A percentile compares a stretch with the other conserved stretches of the same genome.
Conservation (phyloP, 2,888 invertebrate species). For the Opisthograptis luteolata region DNA sequence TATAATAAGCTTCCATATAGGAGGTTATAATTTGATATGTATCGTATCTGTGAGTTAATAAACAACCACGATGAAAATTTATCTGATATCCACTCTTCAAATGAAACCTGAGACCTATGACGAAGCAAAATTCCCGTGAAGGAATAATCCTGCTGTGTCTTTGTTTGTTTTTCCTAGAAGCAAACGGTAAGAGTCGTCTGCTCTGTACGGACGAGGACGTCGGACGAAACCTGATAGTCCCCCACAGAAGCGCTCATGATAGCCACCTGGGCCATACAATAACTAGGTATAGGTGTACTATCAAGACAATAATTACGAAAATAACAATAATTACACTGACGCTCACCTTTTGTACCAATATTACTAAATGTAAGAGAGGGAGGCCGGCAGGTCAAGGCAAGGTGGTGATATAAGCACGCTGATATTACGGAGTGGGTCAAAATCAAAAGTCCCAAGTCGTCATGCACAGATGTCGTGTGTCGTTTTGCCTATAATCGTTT, state of each 20-base stretch:
- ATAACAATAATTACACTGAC: too few species aligned
- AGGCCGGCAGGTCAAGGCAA: constrained; percentile 13
- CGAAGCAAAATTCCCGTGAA: background rate
- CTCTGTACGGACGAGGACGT: too few species aligned
- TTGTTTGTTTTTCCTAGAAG: background rate
- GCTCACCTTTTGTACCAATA: background rate
- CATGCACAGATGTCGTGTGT: constrained; percentile 23
- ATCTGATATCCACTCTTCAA: background rate
- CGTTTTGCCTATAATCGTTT: constrained; percentile 27
- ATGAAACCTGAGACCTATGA: too few species aligned
- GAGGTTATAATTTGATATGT: too few species aligned
- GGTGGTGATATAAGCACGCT: constrained; percentile 9
- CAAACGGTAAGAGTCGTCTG: constrained; percentile 10
- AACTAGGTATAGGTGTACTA: background rate
- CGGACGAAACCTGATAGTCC: constrained; percentile 37
- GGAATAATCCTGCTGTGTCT: constrained; percentile 12
- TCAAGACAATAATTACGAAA: constrained; percentile 1
- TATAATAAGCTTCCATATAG: too few species aligned
- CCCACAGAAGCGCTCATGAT: constrained; percentile 38
- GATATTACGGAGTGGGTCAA: background rate
- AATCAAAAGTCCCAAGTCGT: constrained; percentile 11
- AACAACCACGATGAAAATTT: background rate
- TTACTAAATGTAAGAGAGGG: background rate
- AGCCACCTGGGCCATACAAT: constrained; percentile 11
- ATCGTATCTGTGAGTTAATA: background rate